Conservation (phyloP, 2,888 invertebrate genomes). For the Dorcus hopei region DNA sequence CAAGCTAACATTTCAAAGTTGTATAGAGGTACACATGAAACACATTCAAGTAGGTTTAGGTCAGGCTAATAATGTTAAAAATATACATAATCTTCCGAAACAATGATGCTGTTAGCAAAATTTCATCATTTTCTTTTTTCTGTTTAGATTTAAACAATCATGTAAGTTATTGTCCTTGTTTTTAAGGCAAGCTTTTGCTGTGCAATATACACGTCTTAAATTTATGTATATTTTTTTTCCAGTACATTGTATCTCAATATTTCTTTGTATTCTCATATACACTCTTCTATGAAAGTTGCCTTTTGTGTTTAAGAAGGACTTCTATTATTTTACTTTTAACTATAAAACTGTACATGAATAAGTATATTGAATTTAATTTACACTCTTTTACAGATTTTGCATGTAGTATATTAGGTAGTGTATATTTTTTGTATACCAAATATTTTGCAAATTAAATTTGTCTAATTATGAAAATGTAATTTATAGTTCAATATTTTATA, state of each 20-base stretch:
- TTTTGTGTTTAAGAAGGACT: slow-evolving; percentile 10
- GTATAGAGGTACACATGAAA: slow-evolving; percentile 88
- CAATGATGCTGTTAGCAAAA: slow-evolving; percentile 10
- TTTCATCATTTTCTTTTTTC: background rate
- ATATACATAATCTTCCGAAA: slow-evolving; percentile 11
- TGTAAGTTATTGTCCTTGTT: slow-evolving; percentile 10
- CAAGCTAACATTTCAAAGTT: slow-evolving; percentile 76
- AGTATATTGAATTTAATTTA: slow-evolving; percentile 6
- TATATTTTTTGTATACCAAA: slow-evolving; percentile 8
- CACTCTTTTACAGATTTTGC: slow-evolving; percentile 3
- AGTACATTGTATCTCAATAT: too few species aligned
- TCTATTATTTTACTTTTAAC: slow-evolving; percentile 7
- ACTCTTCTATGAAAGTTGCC: slow-evolving; percentile 1
- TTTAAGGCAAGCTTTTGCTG: slow-evolving; percentile 19
- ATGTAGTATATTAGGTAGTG: background rate
- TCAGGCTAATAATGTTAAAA: slow-evolving; percentile 26
- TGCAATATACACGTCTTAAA: slow-evolving; percentile 17
- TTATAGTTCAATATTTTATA: background rate
- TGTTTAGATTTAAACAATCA: slow-evolving; percentile 3
- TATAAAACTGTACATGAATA: slow-evolving; percentile 5
- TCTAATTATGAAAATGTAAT: background rate
- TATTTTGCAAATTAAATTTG: background rate
- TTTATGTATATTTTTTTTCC: background rate
- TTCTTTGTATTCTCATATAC: too few species aligned
- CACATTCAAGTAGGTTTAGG: slow-evolving; percentile 76